Conservation (phyloP, 2,888 invertebrate genomes). For the Eristalinus sepulchralis region DNA sequence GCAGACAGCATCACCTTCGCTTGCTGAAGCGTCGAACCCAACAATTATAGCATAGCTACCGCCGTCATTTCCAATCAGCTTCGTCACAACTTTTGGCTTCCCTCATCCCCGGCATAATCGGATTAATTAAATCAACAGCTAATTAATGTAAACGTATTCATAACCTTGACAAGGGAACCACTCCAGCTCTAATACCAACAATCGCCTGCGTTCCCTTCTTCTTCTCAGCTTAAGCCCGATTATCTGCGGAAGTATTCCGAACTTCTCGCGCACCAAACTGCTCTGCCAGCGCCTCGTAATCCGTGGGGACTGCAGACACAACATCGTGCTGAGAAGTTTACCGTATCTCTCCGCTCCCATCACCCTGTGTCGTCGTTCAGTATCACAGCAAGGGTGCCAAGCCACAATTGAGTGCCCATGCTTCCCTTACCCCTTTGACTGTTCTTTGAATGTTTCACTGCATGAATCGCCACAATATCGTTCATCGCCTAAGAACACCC, state of each 20-base stretch:
- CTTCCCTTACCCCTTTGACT: conserved; percentile 6
- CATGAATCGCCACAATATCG: conserved; percentile 4
- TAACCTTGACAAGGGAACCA: conserved; percentile 39
- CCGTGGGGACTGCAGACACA: conserved; percentile 19
- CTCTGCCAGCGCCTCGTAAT: conserved; percentile 61
- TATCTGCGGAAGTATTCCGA: conserved; percentile 55
- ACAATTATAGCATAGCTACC: conserved; percentile 50
- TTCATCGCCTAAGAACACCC: background rate
- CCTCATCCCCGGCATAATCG: conserved; percentile 35
- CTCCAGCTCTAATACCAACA: background rate
- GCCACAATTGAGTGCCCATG: conserved; percentile 65
- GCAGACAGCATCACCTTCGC: conserved; percentile 1
- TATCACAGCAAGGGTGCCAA: conserved; percentile 2
- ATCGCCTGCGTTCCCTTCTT: background rate
- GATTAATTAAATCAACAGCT: conserved; percentile 79
- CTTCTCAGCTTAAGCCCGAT: conserved; percentile 46
- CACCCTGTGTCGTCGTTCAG: conserved; percentile 4
- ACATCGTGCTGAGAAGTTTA: conserved; percentile 23
- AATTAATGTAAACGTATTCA: conserved; percentile 76
- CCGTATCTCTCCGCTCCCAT: conserved; percentile 59
- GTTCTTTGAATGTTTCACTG: background rate
- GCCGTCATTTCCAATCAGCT: conserved; percentile 45
- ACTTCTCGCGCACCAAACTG: conserved; percentile 63
- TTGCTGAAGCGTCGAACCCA: conserved; percentile 21
- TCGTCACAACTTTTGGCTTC: conserved; percentile 8